Evolutionary conservation across 1,140 invertebrate genomes (phyloP).

Genomic region (Calliphora vicina): DNA sequence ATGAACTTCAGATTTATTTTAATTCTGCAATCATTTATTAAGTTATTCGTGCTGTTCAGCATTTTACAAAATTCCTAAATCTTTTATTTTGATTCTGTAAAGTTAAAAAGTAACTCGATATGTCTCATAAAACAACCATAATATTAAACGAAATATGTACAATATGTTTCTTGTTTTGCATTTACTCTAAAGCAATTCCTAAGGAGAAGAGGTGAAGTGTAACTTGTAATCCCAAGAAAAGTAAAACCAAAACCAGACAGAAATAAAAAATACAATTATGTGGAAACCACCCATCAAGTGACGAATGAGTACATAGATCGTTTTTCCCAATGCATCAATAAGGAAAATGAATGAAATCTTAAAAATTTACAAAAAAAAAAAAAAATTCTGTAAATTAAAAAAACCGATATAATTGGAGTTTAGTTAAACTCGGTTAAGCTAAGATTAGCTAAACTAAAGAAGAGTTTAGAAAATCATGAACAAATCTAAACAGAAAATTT

Average conservation of each 20-base stretch:
- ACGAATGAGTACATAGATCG: background rate
- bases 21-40: background rate
- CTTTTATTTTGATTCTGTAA: background rate
- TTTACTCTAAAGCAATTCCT: background rate
- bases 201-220: background rate
- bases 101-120: background rate
- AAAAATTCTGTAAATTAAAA: too few relatives aligned
- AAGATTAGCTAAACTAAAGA: too few relatives aligned
- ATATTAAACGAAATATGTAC: background rate
- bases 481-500: too few relatives aligned
- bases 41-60: background rate
- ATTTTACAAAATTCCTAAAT: background rate
- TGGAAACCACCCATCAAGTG: background rate
- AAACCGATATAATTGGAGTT: too few relatives aligned
- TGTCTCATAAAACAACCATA: background rate
- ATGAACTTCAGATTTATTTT: too few relatives aligned
- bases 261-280: background rate
- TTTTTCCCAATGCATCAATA: too few relatives aligned
- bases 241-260: background rate
- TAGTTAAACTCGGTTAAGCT: too few relatives aligned
- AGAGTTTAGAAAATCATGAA: too few relatives aligned
- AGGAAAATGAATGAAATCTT: too few relatives aligned
- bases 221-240: background rate
- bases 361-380: too few relatives aligned
- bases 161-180: too few relatives aligned